phyloP scores from a whole-genome alignment of 1,140 invertebrate genomes.

The Papilio glaucus region DNA sequence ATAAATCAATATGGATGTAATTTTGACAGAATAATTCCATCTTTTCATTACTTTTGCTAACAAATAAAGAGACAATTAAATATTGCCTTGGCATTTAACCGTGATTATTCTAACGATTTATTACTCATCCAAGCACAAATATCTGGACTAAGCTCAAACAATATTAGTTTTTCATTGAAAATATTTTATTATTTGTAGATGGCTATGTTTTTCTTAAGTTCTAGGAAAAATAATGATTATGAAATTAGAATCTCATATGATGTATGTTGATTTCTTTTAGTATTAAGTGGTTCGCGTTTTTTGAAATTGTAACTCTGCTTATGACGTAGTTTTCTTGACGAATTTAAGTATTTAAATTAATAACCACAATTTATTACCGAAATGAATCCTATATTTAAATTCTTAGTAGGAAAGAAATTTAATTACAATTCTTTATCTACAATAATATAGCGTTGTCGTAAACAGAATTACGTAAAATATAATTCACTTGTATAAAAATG shows the following conservation, averaged over 20 bases:
- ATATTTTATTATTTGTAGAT: background rate
- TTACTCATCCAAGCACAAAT: constrained; percentile 1
- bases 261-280: background rate
- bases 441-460: background rate
- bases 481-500: background rate
- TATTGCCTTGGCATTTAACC: background rate
- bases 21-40: background rate
- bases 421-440: background rate
- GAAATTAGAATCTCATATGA: background rate
- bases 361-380: background rate
- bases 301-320: background rate
- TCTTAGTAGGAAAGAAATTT: background rate
- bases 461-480: constrained; percentile 3
- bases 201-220: background rate
- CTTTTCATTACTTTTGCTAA: background rate
- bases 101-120: background rate
- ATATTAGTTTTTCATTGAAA: background rate
- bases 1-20: background rate
- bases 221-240: background rate
- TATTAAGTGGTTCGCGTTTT: background rate
- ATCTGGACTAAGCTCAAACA: background rate
- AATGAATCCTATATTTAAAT: background rate
- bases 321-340: too few species aligned
- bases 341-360: background rate
- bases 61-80: too few species aligned